These are phyloP conservation scores for Rousettus madagascariensis DNA, from an alignment of 2,797 vertebrate species.

Conservation along the genomic window DNA sequence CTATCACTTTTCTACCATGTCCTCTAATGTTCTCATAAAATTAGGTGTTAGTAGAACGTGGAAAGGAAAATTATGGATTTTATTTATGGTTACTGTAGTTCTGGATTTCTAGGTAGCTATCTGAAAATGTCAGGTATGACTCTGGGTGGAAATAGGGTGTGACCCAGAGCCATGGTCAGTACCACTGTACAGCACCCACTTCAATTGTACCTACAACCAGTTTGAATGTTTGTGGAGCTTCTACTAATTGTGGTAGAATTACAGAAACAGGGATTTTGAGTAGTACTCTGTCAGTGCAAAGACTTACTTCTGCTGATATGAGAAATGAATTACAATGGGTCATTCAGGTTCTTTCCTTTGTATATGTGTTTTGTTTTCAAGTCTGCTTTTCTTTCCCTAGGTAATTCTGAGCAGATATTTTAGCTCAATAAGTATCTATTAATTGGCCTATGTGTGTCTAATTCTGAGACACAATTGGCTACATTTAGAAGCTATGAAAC, in stretches of 20 bases:
- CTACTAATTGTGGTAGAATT: neutral
- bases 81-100: neutral
- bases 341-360: neutral
- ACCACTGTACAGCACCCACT: rapidly evolving
- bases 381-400: neutral
- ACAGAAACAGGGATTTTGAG: neutral
- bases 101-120: constrained; percentile 1
- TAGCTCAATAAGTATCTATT: neutral
- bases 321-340: neutral
- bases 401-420: neutral
- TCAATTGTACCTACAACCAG: neutral
- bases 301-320: neutral
- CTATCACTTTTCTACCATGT: neutral
- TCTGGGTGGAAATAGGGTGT: neutral
- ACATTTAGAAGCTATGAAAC: neutral
- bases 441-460: neutral
- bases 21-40: neutral
- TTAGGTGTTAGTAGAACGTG: neutral
- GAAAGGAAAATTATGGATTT: neutral
- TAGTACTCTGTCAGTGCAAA: neutral
- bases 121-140: neutral
- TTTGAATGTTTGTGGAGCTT: neutral
- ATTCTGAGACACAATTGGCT: neutral
- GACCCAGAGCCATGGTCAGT: neutral
- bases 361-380: neutral